Conservation (phyloP, 2,888 invertebrate species). For the Tillus elongatus region DNA sequence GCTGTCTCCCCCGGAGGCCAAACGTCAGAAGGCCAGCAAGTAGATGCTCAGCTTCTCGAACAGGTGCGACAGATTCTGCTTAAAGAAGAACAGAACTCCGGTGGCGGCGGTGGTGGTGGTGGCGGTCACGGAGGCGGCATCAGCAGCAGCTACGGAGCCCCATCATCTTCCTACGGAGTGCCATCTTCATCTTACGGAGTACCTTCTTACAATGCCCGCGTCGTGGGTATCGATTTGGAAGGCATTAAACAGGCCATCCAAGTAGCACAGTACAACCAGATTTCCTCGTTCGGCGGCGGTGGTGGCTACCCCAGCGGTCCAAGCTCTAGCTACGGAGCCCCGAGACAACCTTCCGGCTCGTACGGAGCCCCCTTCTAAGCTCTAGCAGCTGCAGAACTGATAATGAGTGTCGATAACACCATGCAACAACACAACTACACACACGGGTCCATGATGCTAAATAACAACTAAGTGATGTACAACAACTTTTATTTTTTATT, state of each 20-base stretch:
- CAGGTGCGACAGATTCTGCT: constrained; percentile 78
- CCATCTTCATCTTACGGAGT: constrained; percentile 62
- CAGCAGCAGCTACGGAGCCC: constrained; percentile 44
- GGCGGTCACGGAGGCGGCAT: constrained; percentile 47
- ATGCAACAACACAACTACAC: constrained; percentile 22
- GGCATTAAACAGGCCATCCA: constrained; percentile 81
- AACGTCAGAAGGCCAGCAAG: constrained; percentile 74
- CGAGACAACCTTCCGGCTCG: constrained; percentile 55
- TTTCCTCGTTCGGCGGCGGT: constrained; percentile 45
- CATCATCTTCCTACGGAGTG: constrained; percentile 57
- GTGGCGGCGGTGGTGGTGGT: constrained; percentile 45
- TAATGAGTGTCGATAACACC: constrained; percentile 25
- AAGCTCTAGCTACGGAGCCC: constrained; percentile 43
- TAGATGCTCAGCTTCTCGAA: constrained; percentile 70
- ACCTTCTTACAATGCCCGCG: constrained; percentile 50
- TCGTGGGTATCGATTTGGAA: constrained; percentile 77
- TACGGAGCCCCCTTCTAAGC: constrained; percentile 54
- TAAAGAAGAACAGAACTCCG: constrained; percentile 63
- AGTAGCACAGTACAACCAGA: constrained; percentile 75
- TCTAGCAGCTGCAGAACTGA: constrained; percentile 28
- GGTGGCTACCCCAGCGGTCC: constrained; percentile 44
- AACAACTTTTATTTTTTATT: constrained; percentile 33
- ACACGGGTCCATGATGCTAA: constrained; percentile 42
- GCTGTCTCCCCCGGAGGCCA: constrained; percentile 70
- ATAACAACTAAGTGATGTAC: constrained; percentile 30